Conservation (phyloP, 1,140 invertebrate genomes). For the Magallana gigas region DNA sequence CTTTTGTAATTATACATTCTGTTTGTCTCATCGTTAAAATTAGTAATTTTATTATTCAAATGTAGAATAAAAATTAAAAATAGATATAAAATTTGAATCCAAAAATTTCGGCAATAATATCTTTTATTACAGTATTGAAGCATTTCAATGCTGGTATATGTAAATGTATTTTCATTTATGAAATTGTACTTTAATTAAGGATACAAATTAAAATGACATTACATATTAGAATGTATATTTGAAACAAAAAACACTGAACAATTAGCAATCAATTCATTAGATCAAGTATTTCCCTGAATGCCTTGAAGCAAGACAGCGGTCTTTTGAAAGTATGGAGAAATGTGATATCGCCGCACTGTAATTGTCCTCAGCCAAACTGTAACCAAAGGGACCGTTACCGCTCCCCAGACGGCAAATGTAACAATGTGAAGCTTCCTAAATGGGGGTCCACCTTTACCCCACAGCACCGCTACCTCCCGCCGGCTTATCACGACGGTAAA, state of each 20-base stretch:
- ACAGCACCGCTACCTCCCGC: slow-evolving; percentile 89
- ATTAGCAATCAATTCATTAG: background rate
- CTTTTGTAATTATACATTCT: background rate
- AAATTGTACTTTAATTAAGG: no score
- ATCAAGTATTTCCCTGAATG: slow-evolving; percentile 42
- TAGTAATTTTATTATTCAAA: no score
- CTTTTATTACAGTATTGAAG: no score
- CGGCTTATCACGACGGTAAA: slow-evolving; percentile 93
- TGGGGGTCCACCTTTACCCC: slow-evolving; percentile 94
- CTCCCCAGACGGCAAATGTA: slow-evolving; percentile 94
- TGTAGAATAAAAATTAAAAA: no score
- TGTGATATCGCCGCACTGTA: slow-evolving; percentile 47
- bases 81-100: no score
- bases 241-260: no score
- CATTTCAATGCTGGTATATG: no score
- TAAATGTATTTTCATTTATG: no score
- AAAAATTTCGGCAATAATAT: no score
- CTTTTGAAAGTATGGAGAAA: slow-evolving; percentile 40
- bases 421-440: slow-evolving; percentile 93
- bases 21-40: no score
- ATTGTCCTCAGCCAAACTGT: slow-evolving; percentile 46
- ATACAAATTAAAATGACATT: no score
- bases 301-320: slow-evolving; percentile 22
- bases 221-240: no score
- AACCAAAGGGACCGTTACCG: slow-evolving; percentile 83